phyloP scores from a whole-genome alignment of 2,888 invertebrate genomes.

The Thalpophila matura region DNA sequence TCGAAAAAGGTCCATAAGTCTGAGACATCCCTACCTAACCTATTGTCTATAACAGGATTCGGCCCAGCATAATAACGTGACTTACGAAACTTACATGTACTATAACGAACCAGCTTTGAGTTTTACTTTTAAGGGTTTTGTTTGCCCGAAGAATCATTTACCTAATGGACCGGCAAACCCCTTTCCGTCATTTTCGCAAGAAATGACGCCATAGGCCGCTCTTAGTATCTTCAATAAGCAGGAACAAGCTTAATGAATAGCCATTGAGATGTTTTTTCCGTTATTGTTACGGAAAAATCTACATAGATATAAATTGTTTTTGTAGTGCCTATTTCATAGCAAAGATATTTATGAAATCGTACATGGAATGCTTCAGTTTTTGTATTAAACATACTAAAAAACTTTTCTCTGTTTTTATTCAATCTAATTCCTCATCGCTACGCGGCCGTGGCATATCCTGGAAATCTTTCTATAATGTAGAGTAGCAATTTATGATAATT shows the following conservation, averaged over 20 bases:
- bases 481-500: constrained; percentile 9
- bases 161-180: constrained; percentile 45
- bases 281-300: background rate
- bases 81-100: constrained; percentile 14
- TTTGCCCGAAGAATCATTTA: constrained; percentile 49
- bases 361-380: constrained; percentile 4
- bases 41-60: background rate
- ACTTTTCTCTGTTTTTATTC: constrained; percentile 6
- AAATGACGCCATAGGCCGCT: constrained; percentile 38
- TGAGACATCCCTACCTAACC: background rate
- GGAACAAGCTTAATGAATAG: constrained; percentile 11
- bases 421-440: constrained; percentile 5
- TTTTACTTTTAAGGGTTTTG: constrained; percentile 19
- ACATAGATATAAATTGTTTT: constrained; percentile 4
- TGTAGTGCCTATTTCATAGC: background rate
- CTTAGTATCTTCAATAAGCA: constrained; percentile 21
- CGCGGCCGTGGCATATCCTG: background rate
- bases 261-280: background rate
- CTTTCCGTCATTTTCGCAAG: constrained; percentile 31
- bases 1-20: constrained; percentile 7
- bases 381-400: constrained; percentile 10
- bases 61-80: constrained; percentile 5
- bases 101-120: constrained; percentile 34
- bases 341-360: constrained; percentile 9
- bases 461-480: constrained; percentile 6